Evolutionary conservation across 2,888 invertebrate genomes (phyloP).

Genomic region (Pollenia labialis): DNA sequence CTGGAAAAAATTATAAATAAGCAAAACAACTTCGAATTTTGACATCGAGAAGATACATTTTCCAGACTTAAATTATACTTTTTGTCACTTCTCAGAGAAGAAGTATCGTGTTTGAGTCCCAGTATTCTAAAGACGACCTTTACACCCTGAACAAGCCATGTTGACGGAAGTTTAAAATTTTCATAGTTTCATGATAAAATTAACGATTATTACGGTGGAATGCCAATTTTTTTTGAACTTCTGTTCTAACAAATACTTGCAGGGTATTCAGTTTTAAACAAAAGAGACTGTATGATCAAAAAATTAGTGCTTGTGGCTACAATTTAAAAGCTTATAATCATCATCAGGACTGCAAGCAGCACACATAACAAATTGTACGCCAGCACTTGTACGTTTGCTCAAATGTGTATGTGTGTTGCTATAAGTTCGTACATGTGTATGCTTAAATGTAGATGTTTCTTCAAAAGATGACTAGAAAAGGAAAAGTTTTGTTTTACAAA

Average conservation of each 20-base stretch:
- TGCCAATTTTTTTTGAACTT: too few species aligned
- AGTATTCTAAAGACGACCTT: too few species aligned
- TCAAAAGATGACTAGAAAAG: slow-evolving; percentile 35
- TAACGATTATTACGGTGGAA: too few species aligned
- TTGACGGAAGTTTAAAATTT: too few species aligned
- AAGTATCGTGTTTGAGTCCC: too few species aligned
- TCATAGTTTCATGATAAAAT: too few species aligned
- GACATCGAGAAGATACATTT: too few species aligned
- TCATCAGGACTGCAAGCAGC: slow-evolving; percentile 45
- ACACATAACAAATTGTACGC: slow-evolving; percentile 3
- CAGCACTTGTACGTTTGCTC: background rate
- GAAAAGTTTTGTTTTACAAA: slow-evolving; percentile 25
- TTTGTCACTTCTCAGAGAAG: too few species aligned
- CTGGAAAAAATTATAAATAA: too few species aligned
- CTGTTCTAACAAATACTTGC: background rate
- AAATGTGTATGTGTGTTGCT: background rate
- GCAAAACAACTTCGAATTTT: too few species aligned
- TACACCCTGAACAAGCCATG: too few species aligned
- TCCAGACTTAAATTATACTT: too few species aligned
- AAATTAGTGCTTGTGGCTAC: slow-evolving; percentile 62
- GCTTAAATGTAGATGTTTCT: background rate
- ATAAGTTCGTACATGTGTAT: background rate
- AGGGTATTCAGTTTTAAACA: background rate
- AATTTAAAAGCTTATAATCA: slow-evolving; percentile 62
- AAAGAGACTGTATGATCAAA: slow-evolving; percentile 26